phyloP scores from a whole-genome alignment of 2,888 invertebrate species.

The Eristalis intricaria region DNA sequence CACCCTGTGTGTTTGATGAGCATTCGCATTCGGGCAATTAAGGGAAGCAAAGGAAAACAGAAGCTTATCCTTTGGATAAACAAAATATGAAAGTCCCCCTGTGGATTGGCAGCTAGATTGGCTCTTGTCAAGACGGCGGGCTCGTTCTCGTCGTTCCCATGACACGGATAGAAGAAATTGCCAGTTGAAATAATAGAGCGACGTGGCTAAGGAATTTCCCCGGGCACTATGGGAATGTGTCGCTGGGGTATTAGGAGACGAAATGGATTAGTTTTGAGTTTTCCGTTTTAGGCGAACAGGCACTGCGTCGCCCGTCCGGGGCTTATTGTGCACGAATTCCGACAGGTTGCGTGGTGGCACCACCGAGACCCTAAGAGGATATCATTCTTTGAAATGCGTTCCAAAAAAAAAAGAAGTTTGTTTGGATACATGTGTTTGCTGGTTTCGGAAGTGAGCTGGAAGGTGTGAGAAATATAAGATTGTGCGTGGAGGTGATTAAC shows the following conservation, averaged over 20 bases:
- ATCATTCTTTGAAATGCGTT: background rate
- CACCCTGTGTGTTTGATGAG: constrained; percentile 40
- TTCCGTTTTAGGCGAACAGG: background rate
- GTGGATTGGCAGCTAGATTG: constrained; percentile 14
- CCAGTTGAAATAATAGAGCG: constrained; percentile 44
- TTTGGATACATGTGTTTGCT: background rate
- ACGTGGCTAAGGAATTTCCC: constrained; percentile 42
- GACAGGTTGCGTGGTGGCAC: constrained; percentile 16
- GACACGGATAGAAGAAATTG: constrained; percentile 9
- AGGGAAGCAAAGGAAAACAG: constrained; percentile 69
- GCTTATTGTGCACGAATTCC: background rate
- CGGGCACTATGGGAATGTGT: constrained; percentile 56
- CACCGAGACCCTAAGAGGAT: background rate
- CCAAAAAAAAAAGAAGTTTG: background rate
- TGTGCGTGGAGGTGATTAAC: background rate
- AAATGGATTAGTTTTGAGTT: constrained; percentile 42
- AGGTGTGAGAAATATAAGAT: background rate
- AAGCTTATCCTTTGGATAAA: constrained; percentile 71
- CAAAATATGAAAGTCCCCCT: constrained; percentile 47
- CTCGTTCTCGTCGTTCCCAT: constrained; percentile 44
- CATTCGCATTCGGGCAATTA: constrained; percentile 67
- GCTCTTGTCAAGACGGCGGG: constrained; percentile 17
- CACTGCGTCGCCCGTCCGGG: background rate
- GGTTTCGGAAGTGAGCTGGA: background rate
- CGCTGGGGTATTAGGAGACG: constrained; percentile 31